These are phyloP conservation scores for Burhinus oedicnemus DNA, from an alignment of 2,113 vertebrate genomes.

Conservation along the genomic window DNA sequence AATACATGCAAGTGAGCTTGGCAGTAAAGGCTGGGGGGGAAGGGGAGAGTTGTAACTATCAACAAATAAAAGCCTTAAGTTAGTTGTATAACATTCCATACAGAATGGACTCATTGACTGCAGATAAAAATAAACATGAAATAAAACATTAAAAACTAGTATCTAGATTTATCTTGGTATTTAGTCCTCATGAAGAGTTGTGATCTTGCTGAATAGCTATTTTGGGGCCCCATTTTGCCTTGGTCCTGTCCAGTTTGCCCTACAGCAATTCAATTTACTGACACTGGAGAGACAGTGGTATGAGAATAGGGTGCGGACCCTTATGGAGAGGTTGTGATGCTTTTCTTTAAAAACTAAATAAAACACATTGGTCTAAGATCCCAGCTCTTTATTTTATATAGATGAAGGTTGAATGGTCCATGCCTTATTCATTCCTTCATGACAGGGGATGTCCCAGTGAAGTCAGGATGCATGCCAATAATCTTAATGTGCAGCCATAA, in stretches of 20 bases:
- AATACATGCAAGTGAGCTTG: not conserved
- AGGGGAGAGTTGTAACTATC: not conserved
- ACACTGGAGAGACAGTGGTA: not conserved
- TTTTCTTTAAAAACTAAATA: not conserved
- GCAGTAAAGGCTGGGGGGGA: not conserved
- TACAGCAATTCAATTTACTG: not conserved
- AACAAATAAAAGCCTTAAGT: constrained; percentile 38
- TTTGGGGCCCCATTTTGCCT: not conserved
- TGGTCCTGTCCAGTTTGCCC: not conserved
- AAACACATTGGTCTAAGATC: not conserved
- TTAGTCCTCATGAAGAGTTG: not conserved
- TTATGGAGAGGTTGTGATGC: not conserved
- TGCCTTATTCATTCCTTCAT: not conserved
- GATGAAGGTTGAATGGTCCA: not conserved
- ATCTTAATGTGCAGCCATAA: not conserved
- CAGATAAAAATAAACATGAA: constrained; percentile 18
- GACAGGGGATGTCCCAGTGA: not conserved
- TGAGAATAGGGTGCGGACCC: not conserved
- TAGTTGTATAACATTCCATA: constrained; percentile 74
- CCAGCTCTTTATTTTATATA: not conserved
- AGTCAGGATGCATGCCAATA: not conserved
- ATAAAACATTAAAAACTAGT: not conserved
- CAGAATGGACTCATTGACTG: constrained; percentile 34
- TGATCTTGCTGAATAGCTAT: not conserved
- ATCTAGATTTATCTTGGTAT: constrained; percentile 34